phyloP scores from a whole-genome alignment of 2,113 vertebrate species.

The Zosterops lateralis region DNA sequence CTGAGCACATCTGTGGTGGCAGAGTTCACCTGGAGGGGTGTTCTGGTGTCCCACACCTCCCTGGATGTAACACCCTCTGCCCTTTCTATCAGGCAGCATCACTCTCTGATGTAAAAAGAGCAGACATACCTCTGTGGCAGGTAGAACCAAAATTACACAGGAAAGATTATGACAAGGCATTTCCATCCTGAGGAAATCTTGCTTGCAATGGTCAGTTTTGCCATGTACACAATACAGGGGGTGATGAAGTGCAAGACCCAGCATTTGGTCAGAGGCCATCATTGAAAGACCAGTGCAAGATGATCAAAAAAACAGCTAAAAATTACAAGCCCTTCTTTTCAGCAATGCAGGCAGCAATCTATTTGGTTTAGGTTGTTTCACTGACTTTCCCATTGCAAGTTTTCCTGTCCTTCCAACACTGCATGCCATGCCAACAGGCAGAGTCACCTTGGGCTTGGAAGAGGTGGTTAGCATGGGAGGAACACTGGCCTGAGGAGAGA shows the following conservation, averaged over 20 bases:
- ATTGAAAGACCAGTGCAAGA: neutral
- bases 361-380: neutral
- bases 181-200: neutral
- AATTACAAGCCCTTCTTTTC: neutral
- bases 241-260: neutral
- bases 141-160: neutral
- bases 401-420: neutral
- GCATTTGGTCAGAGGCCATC: rapidly evolving
- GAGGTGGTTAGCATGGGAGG: neutral
- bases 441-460: neutral
- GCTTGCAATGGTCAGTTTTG: neutral
- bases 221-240: neutral
- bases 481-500: neutral
- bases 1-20: neutral
- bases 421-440: neutral
- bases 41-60: neutral
- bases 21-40: neutral
- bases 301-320: neutral
- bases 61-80: neutral
- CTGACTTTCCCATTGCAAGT: rapidly evolving
- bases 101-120: neutral
- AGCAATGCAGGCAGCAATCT: neutral
- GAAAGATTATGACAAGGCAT: neutral
- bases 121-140: neutral
- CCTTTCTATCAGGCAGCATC: neutral